Base-by-base conservation (phyloP, 2,797 vertebrate species). In the Hapalemur alaotrensis region DNA sequence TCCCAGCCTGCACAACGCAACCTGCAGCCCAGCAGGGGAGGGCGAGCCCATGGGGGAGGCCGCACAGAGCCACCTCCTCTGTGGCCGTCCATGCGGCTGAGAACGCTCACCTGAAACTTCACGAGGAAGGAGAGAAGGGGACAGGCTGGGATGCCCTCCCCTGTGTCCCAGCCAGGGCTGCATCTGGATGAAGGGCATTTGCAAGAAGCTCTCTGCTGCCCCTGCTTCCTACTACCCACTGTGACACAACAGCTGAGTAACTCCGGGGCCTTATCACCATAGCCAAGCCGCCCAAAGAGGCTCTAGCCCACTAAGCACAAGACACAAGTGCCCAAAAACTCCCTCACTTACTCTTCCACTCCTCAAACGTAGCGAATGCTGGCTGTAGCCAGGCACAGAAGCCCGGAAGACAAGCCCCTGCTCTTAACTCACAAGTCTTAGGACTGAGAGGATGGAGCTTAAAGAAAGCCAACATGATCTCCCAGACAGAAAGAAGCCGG, bases 231-330 rank as follows among this genome's bases (percentile, higher is more conserved):
- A n/a, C 76, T 83, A 87, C 94, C 87, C 81, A 54, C 89, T 76
- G 73, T 35, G 88, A 93, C 48, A 23, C 76, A 65, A 95, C 70
- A 90, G 91, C 46, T 82, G 76, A 69, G 83, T 76, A 67, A 95
- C 22, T 57, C 63, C 94, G 65, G 54, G 96, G 73, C 54, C 95
- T 91, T 25, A 2, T 93, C 75, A 96, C 54, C 70, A 67, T 48
- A 72, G 32, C 54, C 83, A 79, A 43, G 84, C 52, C 67, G 70
- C 86, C 95, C 91, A 89, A 89, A 79, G 54, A 70, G 70, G 50
- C 65, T 88, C 91, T 81, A 63, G 82, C 89, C 95, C 83, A 91
- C 63, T 81, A 76, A 76, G 89, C 81, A 76, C 46, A 63, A 75
- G 91, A 95, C 85, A 54, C 22, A 41, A 41, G 4, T 0, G 1